Evolutionary conservation across 1,140 invertebrate species (phyloP).

Genomic region (Pentalonia nigronervosa): DNA sequence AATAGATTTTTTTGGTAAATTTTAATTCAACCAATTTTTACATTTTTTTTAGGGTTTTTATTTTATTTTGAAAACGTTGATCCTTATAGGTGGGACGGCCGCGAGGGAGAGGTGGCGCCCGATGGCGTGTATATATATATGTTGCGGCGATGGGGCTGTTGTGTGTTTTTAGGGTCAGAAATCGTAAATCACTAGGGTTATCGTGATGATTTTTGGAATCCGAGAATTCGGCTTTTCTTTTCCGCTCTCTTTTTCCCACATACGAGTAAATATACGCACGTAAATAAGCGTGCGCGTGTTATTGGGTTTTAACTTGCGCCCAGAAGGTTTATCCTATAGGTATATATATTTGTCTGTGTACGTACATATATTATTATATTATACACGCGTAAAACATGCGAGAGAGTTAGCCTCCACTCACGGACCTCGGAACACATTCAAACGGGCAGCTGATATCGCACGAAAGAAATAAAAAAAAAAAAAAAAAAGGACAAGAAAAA

Average conservation of each 20-base stretch:
- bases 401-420: neutral
- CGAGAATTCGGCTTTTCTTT: neutral
- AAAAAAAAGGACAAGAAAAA: neutral
- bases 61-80: neutral
- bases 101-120: too few relatives aligned
- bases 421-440: neutral
- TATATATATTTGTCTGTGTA: neutral
- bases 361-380: neutral
- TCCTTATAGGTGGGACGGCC: neutral
- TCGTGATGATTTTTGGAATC: neutral
- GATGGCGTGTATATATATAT: neutral
- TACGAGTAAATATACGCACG: neutral
- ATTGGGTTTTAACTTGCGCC: neutral
- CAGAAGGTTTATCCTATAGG: neutral
- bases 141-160: neutral
- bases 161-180: neutral
- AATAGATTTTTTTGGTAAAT: too few relatives aligned
- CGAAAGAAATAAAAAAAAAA: neutral
- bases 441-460: constrained; percentile 7
- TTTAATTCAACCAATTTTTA: too few relatives aligned
- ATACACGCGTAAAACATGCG: neutral
- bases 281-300: neutral
- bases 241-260: neutral
- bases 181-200: constrained; percentile 46
- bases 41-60: neutral